These are phyloP conservation scores for Parnassius glacialis DNA, from an alignment of 2,888 invertebrate species.

Conservation along the genomic window DNA sequence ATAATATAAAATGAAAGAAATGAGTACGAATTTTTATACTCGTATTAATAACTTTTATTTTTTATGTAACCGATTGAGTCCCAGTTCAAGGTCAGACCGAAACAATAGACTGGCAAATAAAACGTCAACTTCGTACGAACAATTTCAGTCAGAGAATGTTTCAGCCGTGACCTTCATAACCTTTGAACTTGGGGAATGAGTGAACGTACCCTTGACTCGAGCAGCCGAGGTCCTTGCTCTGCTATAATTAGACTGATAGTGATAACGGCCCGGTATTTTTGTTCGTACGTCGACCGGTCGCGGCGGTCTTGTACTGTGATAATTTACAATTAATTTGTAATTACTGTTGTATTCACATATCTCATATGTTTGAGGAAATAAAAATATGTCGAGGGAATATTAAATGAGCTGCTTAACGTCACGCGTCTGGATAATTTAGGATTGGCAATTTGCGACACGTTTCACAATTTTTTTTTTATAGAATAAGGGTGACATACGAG, in stretches of 20 bases:
- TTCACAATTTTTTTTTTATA: no score
- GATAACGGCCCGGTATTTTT: slow-evolving; percentile 57
- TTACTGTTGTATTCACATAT: not conserved
- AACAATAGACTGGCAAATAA: slow-evolving; percentile 30
- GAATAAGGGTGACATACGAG: no score
- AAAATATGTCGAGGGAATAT: no score
- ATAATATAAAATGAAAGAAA: no score
- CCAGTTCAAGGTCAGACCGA: slow-evolving; percentile 37
- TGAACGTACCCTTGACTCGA: slow-evolving; percentile 76
- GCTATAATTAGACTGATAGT: slow-evolving; percentile 67
- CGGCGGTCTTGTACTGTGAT: slow-evolving; percentile 21
- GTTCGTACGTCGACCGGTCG: slow-evolving; percentile 36
- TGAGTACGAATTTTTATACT: no score
- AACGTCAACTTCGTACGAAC: slow-evolving; percentile 21
- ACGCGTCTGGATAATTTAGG: no score
- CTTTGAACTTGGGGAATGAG: slow-evolving; percentile 71
- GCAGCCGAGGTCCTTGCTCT: slow-evolving; percentile 55
- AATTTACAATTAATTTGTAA: slow-evolving; percentile 18
- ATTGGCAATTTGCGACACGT: no score
- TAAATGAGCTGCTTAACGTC: no score
- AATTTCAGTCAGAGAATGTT: slow-evolving; percentile 28
- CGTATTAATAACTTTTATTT: no score
- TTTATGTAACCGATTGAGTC: not conserved
- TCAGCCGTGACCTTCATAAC: slow-evolving; percentile 64
- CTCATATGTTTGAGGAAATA: no score